phyloP scores from a whole-genome alignment of 2,797 vertebrate genomes.

The Rousettus madagascariensis region DNA sequence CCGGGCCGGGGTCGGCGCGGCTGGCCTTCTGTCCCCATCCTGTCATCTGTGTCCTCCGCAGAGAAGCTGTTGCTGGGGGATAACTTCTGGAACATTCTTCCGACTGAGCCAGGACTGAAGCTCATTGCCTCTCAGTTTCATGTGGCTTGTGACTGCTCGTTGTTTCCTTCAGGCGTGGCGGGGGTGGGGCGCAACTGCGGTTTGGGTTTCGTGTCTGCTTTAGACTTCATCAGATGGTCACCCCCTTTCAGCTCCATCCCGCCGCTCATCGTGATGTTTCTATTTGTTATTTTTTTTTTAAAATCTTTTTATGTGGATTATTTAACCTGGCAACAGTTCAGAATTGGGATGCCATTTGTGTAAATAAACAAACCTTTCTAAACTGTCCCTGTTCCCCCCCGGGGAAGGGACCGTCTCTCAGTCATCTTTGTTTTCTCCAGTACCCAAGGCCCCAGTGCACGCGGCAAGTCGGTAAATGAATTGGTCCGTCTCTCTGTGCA shows the following conservation, averaged over 20 bases:
- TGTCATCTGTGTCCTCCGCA: not conserved
- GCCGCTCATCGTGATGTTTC: not conserved
- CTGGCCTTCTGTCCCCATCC: not conserved
- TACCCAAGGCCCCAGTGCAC: fast-evolving
- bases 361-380: not conserved
- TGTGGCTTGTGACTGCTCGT: constrained; percentile 6
- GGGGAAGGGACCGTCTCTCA: not conserved
- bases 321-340: not conserved
- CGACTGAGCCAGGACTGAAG: not conserved
- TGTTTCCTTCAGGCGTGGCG: not conserved
- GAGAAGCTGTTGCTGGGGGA: not conserved
- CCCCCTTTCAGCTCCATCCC: not conserved
- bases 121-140: not conserved
- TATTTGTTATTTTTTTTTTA: not conserved
- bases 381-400: not conserved
- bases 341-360: not conserved
- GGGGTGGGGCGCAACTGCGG: not conserved
- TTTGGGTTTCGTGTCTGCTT: not conserved
- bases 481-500: fast-evolving
- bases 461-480: fast-evolving
- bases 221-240: not conserved
- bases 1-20: fast-evolving
- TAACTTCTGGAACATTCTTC: not conserved
- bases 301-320: not conserved
- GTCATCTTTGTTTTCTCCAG: not conserved